Evolutionary conservation across 2,113 vertebrate species (phyloP), one percentile per base, ranked within the genome.

Genomic region (Natator depressus): DNA sequence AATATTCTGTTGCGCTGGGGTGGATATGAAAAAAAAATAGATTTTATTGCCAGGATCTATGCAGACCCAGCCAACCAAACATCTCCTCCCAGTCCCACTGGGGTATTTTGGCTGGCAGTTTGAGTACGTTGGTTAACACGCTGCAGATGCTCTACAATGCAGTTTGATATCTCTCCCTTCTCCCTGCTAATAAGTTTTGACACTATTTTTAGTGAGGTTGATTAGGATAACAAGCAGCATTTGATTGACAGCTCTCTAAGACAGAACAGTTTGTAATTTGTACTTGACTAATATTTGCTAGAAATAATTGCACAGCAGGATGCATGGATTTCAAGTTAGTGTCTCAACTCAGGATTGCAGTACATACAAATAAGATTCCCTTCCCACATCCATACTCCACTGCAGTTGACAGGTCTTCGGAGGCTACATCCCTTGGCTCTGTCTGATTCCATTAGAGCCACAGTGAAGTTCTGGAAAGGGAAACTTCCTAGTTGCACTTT

Each of bases 181-280:
- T 57, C 80, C 82, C 38, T 3, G 1, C 51, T 93, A 94, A 80
- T 93, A 92, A 96, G 42, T 92, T 96, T 94, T 89, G 89, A 83
- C 93, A 79, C 93, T 96, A 97, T 97, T 97, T 96, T 95, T 97
- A 97, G 96, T 89, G 93, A 79, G 27, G 96, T 95, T 98, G 94
- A 98, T 97, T 95, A 96, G 95, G 93, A 94, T 96, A 97, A 97
- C 80, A 90, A 97, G 93, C 84, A 59, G 91, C 35, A 12, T 84
- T 95, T 97, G 97, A 97, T 27, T 98, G 97, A 94, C 97, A 97
- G 96, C 93, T 87, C 94, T 96, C 90, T 57, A 93, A 87, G 87
- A 80, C 55, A 92, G 96, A 95, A 95, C 90, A 92, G 91, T 86
- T 97, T 96, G 95, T 94, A 96, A 98, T 97, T 97, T 91, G 91